Percentiles rank a stretch among this genome's conserved stretches.
Evolutionary conservation across 2,888 invertebrate species (phyloP).

Genomic region (Baccha elongata): DNA sequence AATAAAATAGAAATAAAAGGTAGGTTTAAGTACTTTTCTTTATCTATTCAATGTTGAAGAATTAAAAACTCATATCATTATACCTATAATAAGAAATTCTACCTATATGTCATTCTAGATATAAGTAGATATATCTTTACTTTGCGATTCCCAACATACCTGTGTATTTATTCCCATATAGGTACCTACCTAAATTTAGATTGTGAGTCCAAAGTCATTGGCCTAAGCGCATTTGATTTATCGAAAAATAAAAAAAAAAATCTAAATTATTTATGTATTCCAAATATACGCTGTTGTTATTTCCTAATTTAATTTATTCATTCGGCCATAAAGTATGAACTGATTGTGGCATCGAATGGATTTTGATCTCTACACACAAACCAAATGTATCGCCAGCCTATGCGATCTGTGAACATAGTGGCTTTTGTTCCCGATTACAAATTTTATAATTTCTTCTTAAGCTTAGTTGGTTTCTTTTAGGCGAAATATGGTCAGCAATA

Average conservation of each 20-base stretch:
- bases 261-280: conserved; percentile 70
- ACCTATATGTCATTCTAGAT: too few species aligned
- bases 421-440: conserved; percentile 69
- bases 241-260: conserved; percentile 60
- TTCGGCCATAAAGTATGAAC: conserved; percentile 67
- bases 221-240: conserved; percentile 71
- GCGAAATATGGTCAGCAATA: conserved; percentile 60
- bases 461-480: conserved; percentile 61
- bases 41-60: too few species aligned
- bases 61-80: too few species aligned
- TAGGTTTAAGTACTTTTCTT: too few species aligned
- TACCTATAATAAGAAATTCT: too few species aligned
- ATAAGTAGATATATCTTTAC: too few species aligned
- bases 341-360: conserved; percentile 64
- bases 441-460: conserved; percentile 66
- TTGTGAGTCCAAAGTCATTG: conserved; percentile 37
- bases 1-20: too few species aligned
- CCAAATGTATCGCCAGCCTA: neutral
- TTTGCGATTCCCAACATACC: too few species aligned
- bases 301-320: conserved; percentile 67
- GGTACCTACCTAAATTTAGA: conserved; percentile 15
- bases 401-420: conserved; percentile 28
- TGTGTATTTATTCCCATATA: conserved; percentile 1
- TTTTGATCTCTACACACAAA: conserved; percentile 34
- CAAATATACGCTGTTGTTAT: conserved; percentile 32